Evolutionary conservation across 2,888 invertebrate genomes (phyloP).

Genomic region (Zeuzera pyrina): DNA sequence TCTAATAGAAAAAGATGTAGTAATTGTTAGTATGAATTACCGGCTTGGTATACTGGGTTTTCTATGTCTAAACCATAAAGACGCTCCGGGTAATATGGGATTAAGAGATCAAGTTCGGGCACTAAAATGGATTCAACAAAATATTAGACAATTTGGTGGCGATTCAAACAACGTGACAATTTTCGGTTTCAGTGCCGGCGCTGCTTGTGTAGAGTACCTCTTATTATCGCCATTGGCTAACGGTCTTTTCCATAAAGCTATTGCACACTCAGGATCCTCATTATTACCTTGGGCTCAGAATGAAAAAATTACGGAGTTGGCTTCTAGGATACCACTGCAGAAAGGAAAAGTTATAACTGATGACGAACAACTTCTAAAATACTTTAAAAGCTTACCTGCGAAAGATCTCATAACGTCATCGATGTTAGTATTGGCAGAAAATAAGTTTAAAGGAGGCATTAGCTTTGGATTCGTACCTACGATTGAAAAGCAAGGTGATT

Average conservation of each 20-base stretch:
- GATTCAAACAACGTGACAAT: conserved; percentile 63
- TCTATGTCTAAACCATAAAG: conserved; percentile 44
- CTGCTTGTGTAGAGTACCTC: conserved; percentile 56
- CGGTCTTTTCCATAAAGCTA: conserved; percentile 68
- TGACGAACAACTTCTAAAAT: neutral
- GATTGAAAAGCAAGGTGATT: conserved; percentile 42
- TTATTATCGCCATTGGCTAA: conserved; percentile 51
- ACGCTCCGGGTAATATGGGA: conserved; percentile 65
- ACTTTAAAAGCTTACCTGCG: conserved; percentile 15
- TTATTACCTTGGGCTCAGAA: conserved; percentile 62
- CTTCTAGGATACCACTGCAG: conserved; percentile 32
- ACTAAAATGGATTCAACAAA: conserved; percentile 64
- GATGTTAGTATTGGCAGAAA: conserved; percentile 27
- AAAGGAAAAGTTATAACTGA: neutral
- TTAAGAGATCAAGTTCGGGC: conserved; percentile 67
- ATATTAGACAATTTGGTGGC: conserved; percentile 62
- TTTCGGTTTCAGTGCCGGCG: conserved; percentile 70
- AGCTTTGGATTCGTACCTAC: conserved; percentile 66
- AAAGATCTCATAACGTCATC: conserved; percentile 41
- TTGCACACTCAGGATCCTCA: conserved; percentile 69
- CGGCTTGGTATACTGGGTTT: conserved; percentile 61
- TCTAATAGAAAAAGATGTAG: conserved; percentile 51
- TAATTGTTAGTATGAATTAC: conserved; percentile 57
- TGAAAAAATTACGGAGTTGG: conserved; percentile 33
- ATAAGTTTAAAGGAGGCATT: conserved; percentile 41